Percentiles rank a stretch among this genome's conserved stretches.
Evolutionary conservation across 2,888 invertebrate genomes (phyloP).

Genomic region (Steinernema carpocapsae): DNA sequence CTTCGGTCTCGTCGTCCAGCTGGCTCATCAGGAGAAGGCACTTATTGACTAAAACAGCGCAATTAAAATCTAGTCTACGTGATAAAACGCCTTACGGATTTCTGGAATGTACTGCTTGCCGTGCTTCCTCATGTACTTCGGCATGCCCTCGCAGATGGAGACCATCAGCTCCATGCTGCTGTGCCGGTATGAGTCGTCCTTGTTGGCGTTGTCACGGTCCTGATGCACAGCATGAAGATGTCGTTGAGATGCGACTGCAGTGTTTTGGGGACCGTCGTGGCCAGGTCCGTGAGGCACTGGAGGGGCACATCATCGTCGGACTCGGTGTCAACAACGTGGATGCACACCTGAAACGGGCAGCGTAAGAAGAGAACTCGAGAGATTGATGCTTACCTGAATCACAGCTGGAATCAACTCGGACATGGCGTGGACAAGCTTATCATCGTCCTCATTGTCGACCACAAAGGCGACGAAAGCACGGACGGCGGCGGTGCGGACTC

Average conservation of each 20-base stretch:
- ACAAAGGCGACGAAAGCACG: slow-evolving; percentile 78
- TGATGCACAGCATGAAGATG: slow-evolving; percentile 81
- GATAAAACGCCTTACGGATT: slow-evolving; percentile 69
- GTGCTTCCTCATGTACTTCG: slow-evolving; percentile 92
- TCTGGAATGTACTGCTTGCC: slow-evolving; percentile 81
- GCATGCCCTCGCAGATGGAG: slow-evolving; percentile 87
- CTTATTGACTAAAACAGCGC: slow-evolving; percentile 75
- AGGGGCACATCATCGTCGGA: slow-evolving; percentile 83
- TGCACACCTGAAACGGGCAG: slow-evolving; percentile 77
- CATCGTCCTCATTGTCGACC: slow-evolving; percentile 88
- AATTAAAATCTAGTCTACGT: slow-evolving; percentile 34
- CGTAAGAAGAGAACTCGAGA: too few species aligned
- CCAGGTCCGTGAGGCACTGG: slow-evolving; percentile 90
- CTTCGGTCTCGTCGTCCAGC: slow-evolving; percentile 86
- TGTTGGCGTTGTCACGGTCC: slow-evolving; percentile 67
- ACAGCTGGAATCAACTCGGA: slow-evolving; percentile 79
- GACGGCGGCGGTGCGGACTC: slow-evolving; percentile 73
- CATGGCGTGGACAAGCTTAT: slow-evolving; percentile 86
- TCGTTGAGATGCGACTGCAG: slow-evolving; percentile 83
- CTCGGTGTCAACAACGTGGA: slow-evolving; percentile 81
- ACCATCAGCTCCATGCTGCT: slow-evolving; percentile 85
- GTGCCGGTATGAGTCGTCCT: slow-evolving; percentile 79
- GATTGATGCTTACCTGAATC: slow-evolving; percentile 63
- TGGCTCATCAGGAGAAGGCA: slow-evolving; percentile 93
- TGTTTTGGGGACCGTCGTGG: slow-evolving; percentile 90